phyloP scores from a whole-genome alignment of 2,797 vertebrate species.

The Phoebastria nigripes region DNA sequence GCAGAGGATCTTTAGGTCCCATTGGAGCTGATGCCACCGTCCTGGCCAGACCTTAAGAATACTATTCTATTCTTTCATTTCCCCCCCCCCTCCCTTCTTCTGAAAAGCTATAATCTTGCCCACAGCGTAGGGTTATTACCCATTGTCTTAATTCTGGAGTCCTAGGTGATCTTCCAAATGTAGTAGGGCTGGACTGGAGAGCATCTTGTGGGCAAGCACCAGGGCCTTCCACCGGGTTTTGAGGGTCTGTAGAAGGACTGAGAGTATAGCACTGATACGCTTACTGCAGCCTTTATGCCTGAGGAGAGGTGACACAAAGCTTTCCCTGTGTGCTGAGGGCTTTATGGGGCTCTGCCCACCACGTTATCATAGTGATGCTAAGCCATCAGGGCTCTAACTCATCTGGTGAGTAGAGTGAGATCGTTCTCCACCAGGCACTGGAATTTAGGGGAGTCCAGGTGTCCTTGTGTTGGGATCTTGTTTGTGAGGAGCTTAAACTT shows the following conservation, averaged over 20 bases:
- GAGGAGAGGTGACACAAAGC: no score
- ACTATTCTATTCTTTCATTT: background rate
- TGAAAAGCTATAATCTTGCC: background rate
- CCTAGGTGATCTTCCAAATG: background rate
- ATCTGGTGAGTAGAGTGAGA: background rate
- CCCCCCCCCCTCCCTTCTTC: rapidly evolving
- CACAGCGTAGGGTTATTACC: background rate
- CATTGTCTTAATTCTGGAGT: background rate
- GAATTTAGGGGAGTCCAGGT: background rate
- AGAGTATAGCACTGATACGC: no score
- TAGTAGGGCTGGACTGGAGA: no score
- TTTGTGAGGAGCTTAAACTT: background rate
- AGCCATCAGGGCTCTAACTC: background rate
- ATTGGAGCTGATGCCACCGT: background rate
- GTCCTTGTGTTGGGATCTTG: background rate
- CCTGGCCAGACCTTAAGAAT: background rate
- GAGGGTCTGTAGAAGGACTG: no score
- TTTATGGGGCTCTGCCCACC: no score
- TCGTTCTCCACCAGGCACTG: background rate
- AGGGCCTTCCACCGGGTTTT: no score
- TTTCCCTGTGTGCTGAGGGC: no score
- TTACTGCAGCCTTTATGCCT: no score
- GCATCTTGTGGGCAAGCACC: no score
- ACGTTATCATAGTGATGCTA: background rate
- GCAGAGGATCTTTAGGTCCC: background rate